Evolutionary conservation across 37 sponge, comb jelly and placozoan species (phyloP), one percentile per base, ranked within the genome.

Genomic region (Ianthella basta): DNA sequence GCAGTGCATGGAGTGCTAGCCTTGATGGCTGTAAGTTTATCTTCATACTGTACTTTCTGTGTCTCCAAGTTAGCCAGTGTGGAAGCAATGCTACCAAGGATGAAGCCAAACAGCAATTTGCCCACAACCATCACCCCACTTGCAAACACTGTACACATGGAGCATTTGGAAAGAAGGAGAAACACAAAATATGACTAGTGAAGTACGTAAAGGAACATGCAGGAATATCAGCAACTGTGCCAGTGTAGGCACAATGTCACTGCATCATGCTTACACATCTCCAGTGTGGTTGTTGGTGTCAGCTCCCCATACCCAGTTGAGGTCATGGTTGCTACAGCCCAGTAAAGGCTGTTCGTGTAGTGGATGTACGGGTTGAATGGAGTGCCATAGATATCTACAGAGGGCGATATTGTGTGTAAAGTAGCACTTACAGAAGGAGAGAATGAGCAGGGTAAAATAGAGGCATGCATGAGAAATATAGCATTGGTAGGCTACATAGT

Each of bases 291-390:
- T 4, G 85, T 84, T 24, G 86, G 86, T 14, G 59, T 55, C 23
- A 86, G 55, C 15, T 86, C 87, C 0, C 86, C 87, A 74, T 90
- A 90, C 18, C 87, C 86, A n/a, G 89, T 88, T 12, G 95, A 88
- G 38, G 95, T 94, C 95, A 94, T 91, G 19, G 95, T 94, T 10
- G 91, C 87, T 40, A 89, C 87, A 35, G 91, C 84, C 91, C 89
- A 91, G 85, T 94, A 94, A 16, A 94, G 73, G 72, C 87, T 89
- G 73, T 67, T 94, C 29, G 78, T 63, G 86, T 94, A 94, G 57
- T 90, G 91, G 32, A 75, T 36, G 78, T 75, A 75, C 12, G 78
- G 78, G 54, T 75, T 41, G 25, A 75, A 75, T 19, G 78, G 21
- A 14, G 25, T 44, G 6, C 78, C 78, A 75, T 75, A 75, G n/a